These are phyloP conservation scores for Drosophila pseudotalamancana DNA, from an alignment of 2,888 invertebrate genomes.

Conservation along the genomic window DNA sequence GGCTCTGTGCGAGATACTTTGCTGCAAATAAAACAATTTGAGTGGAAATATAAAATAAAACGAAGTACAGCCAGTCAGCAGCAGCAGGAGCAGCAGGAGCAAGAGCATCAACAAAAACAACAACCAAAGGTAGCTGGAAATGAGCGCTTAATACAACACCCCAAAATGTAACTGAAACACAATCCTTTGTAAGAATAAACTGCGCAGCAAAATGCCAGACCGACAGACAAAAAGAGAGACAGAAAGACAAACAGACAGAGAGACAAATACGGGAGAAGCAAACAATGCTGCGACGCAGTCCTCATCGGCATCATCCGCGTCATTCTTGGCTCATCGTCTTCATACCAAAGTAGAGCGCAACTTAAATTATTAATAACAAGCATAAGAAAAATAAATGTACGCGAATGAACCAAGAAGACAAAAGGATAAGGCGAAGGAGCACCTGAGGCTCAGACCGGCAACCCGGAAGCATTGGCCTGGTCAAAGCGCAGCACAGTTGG, in stretches of 20 bases:
- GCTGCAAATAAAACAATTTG: slow-evolving; percentile 79
- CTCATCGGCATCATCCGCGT: slow-evolving; percentile 17
- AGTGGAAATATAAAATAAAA: slow-evolving; percentile 79
- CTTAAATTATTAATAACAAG: slow-evolving; percentile 79
- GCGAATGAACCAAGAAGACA: slow-evolving; percentile 57
- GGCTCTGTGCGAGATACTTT: slow-evolving; percentile 28
- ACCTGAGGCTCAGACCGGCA: slow-evolving; percentile 41
- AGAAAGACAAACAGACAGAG: slow-evolving; percentile 30
- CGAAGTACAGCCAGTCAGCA: slow-evolving; percentile 43
- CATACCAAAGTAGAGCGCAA: slow-evolving; percentile 62
- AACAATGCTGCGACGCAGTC: slow-evolving; percentile 45
- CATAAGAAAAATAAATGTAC: slow-evolving; percentile 77
- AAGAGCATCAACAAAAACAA: slow-evolving; percentile 10
- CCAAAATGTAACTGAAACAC: slow-evolving; percentile 69
- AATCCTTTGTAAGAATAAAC: slow-evolving; percentile 71
- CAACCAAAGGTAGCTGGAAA: slow-evolving; percentile 28
- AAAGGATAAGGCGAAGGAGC: slow-evolving; percentile 44
- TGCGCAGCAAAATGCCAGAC: slow-evolving; percentile 22
- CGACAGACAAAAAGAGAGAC: slow-evolving; percentile 27
- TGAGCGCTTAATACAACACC: slow-evolving; percentile 67
- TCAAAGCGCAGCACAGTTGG: slow-evolving; percentile 51
- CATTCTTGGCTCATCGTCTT: slow-evolving; percentile 38
- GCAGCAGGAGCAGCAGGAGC: slow-evolving; percentile 8
- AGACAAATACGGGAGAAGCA: slow-evolving; percentile 33
- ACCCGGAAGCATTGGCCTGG: slow-evolving; percentile 52